Percentiles rank a stretch among this genome's conserved stretches.
Evolutionary conservation across 2,113 vertebrate genomes (phyloP).

Genomic region (Lynx canadensis): DNA sequence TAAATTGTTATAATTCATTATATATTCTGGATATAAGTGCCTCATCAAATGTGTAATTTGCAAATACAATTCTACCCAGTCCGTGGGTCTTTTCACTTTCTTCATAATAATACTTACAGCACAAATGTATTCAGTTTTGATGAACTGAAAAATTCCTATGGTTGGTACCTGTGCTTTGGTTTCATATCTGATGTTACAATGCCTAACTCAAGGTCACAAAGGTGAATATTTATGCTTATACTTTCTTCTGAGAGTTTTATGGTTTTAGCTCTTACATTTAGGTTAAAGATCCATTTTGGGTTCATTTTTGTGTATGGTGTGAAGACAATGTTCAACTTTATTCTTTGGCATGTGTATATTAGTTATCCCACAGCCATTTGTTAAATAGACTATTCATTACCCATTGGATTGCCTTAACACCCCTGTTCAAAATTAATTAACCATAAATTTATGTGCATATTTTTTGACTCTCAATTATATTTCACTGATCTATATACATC

Average conservation of each 20-base stretch:
- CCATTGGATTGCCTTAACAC: too few species aligned
- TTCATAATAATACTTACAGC: background rate
- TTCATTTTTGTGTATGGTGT: too few species aligned
- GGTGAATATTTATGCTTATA: background rate
- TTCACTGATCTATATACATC: background rate
- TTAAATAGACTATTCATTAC: background rate
- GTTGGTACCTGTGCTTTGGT: background rate
- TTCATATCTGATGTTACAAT: background rate
- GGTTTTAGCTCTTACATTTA: too few species aligned
- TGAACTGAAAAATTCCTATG: background rate
- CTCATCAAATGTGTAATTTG: background rate
- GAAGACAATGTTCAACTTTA: background rate
- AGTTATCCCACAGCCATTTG: background rate
- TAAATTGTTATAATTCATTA: background rate
- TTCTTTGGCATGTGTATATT: background rate
- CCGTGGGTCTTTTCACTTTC: background rate
- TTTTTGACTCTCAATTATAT: too few species aligned
- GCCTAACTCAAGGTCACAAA: background rate
- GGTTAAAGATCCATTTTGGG: too few species aligned
- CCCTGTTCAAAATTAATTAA: too few species aligned
- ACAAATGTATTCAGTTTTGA: background rate
- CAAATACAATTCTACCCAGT: background rate
- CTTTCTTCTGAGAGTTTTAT: background rate
- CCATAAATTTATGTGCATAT: too few species aligned
- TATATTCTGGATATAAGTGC: background rate